phyloP scores from a whole-genome alignment of 1,140 invertebrate species.

The Reticulitermes speratus region DNA sequence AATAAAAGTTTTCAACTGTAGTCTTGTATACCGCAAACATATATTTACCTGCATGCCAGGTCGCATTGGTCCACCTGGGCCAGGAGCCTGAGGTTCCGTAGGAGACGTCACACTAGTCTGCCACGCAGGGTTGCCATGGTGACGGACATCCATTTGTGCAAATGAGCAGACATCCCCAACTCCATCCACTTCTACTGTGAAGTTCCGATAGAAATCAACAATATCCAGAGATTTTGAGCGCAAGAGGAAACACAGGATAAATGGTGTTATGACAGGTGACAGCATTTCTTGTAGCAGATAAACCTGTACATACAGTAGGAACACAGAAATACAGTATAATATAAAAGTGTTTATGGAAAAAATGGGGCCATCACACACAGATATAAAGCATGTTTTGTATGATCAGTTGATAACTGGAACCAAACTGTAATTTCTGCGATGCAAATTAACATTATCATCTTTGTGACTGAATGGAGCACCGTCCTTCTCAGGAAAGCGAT shows the following conservation, averaged over 20 bases:
- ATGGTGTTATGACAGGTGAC: conserved; percentile 89
- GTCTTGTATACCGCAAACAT: not conserved
- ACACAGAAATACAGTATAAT: no score
- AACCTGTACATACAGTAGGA: conserved; percentile 46
- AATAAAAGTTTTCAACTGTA: no score
- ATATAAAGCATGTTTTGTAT: no score
- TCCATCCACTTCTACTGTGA: conserved; percentile 92
- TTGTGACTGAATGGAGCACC: no score
- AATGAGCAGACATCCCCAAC: conserved; percentile 99
- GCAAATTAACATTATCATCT: no score
- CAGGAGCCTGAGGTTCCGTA: conserved; percentile 35
- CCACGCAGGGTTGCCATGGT: conserved; percentile 90
- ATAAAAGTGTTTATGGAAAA: no score
- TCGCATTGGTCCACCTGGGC: not conserved
- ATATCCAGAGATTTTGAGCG: conserved; percentile 80
- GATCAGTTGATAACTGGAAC: no score
- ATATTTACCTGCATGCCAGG: conserved; percentile 19
- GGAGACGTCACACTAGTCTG: conserved; percentile 53
- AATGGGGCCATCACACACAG: no score
- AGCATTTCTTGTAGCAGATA: conserved; percentile 88
- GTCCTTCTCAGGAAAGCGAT: no score
- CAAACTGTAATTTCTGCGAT: no score
- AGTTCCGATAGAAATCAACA: conserved; percentile 95
- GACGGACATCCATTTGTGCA: conserved; percentile 90
- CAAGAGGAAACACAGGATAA: conserved; percentile 79